A percentile compares a stretch with the other conserved stretches of the same genome.
Conservation (phyloP, 2,797 vertebrate species). For the Rhynchotus rufescens region DNA sequence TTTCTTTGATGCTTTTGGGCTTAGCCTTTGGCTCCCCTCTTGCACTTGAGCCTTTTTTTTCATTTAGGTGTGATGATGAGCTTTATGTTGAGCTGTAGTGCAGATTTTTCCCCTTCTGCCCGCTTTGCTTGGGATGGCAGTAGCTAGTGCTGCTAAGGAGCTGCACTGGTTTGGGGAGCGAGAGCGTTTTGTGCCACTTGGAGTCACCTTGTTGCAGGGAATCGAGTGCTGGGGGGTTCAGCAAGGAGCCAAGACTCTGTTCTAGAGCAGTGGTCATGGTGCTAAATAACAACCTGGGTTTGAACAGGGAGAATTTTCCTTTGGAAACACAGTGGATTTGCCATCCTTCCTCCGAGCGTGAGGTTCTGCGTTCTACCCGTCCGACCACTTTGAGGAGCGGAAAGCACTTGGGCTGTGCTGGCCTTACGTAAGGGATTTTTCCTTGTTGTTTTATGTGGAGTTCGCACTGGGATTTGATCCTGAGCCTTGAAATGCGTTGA, state of each 20-base stretch:
- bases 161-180: rapidly evolving
- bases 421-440: not conserved
- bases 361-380: not conserved
- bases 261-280: not conserved
- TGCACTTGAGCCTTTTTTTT: not conserved
- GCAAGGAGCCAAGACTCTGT: not conserved
- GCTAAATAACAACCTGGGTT: not conserved
- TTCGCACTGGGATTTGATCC: not conserved
- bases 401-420: not conserved
- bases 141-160: not conserved
- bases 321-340: not conserved
- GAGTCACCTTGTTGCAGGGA: not conserved
- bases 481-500: not conserved
- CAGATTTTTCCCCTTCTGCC: not conserved
- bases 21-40: not conserved
- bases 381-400: not conserved
- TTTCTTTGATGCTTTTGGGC: not conserved
- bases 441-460: not conserved
- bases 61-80: not conserved
- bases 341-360: not conserved
- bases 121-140: not conserved
- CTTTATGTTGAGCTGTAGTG: not conserved
- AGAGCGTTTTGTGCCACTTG: not conserved
- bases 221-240: not conserved
- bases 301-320: not conserved